Base-by-base conservation (phyloP, 2,113 vertebrate species). In the Pseudopodoces humilis region DNA sequence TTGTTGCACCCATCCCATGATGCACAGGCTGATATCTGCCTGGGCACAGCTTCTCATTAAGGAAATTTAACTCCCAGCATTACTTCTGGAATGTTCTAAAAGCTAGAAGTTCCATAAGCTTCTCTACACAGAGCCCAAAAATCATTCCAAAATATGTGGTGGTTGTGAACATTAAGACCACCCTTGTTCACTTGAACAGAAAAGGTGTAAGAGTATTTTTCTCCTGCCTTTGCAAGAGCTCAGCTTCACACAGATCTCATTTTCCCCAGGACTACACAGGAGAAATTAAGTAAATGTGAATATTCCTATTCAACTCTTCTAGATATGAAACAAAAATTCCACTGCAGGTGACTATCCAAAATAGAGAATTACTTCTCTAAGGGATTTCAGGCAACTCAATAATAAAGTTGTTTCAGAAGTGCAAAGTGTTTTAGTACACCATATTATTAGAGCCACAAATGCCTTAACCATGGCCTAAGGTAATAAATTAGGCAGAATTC, bases 1-100 rank as follows among this genome's bases (percentile, higher is more conserved):
- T 20, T 4, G 9, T 2, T 31, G 30, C 28, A 41, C 4, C 1
- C 21, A 44, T 4, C 23, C 19, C 19, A 3, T 1, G 27, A 50
- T 15, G 13, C 31, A 41, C 1, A 39, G 16, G 20, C 37, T 44
- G 30, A 1, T 8, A 62, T 1, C 20, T 72, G 41, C 41, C 35
- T 13, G 43, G 28, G n/a, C 19, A 72, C 10, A 90, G 39, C 43
- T 63, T 90, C 81, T 28, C 37, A 77, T 15, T 13, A 10, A 1
- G 4, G 8, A 24, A 56, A 86, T 31, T 77, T 31, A 71, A 63
- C 33, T 39, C 25, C 39, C 3, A 4, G 25, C 24, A 37, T 28
- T 37, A 71, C 8, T 75, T 91, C 44, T 44, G 7, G 11, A 72
- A 86, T 11, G 30, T 10, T 64, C 23, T 13, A 43, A 17, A 43